These are phyloP conservation scores for Coleophora deauratella DNA, from an alignment of 2,888 invertebrate genomes.

Conservation along the genomic window DNA sequence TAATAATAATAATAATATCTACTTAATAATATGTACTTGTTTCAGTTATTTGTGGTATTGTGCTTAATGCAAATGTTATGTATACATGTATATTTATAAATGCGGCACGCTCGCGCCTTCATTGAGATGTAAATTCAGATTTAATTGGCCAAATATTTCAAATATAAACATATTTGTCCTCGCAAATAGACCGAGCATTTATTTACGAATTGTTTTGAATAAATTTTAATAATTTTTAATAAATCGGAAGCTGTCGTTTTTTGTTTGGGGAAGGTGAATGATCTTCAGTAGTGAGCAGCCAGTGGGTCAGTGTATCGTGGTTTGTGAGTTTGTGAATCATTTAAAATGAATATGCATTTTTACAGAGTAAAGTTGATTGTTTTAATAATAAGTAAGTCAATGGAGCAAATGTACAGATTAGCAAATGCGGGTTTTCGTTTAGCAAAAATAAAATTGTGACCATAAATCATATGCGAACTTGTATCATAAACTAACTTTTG, in stretches of 20 bases:
- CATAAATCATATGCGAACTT: no score
- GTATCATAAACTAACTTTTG: no score
- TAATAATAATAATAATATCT: no score
- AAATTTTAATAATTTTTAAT: conserved; percentile 11
- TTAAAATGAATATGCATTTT: no score
- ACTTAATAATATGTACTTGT: no score
- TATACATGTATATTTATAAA: neutral
- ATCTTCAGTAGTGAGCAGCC: neutral
- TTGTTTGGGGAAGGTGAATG: conserved; percentile 7
- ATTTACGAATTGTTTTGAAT: conserved; percentile 8
- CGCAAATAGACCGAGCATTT: conserved; percentile 8
- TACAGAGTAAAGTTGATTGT: no score
- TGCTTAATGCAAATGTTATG: conserved; percentile 8
- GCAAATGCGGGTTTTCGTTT: no score
- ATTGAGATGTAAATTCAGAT: conserved; percentile 7
- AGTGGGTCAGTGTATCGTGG: no score
- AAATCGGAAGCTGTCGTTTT: conserved; percentile 6
- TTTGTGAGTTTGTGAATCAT: no score
- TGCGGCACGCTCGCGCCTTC: conserved; percentile 1
- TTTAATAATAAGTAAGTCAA: no score
- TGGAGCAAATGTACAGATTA: no score
- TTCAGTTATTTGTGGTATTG: neutral
- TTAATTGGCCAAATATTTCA: conserved; percentile 9
- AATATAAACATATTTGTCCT: conserved; percentile 5
- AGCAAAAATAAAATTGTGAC: no score